Base-by-base conservation (phyloP, 2,888 invertebrate genomes). In the Drepanosiphum platanoidis region DNA sequence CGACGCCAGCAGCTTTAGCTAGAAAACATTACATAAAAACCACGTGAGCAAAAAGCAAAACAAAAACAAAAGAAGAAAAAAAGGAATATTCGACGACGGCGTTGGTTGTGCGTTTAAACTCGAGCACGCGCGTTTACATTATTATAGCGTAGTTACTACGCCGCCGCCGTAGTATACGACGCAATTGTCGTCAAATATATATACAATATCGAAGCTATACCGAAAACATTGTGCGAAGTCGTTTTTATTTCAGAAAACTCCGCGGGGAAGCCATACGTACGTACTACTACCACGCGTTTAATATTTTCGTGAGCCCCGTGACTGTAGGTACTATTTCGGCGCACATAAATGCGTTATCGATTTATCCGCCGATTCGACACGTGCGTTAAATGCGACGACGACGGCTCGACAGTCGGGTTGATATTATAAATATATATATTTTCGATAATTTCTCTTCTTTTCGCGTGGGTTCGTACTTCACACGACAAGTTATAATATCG, bases 1-100 rank as follows among this genome's bases (percentile, higher is more conserved):
- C 84, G 36, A 84, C 68, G 3, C 84, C 84, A 32, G 84, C 84
- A 13, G 84, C 84, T 84, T 84, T 84, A 13, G 84, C 84, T 83
- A 18, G 8, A 82, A 72, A 72, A 80, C n/a, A 36, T 46, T 11
- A 46, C 7, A 52, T 5, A 68, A 64, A 64, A 64, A 64, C 9
- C 5, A 1, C n/a, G 22, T 7, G 8, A 2, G 13, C 61, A 8
- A 61, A 61, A 8, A 61, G n/a, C 5, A 61, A n/a, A n/a, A n/a
- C n/a, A n/a, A n/a, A n/a, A n/a, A n/a, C n/a, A n/a, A n/a, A n/a
- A n/a, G n/a, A n/a, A n/a, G n/a, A n/a, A n/a, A n/a, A n/a, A n/a
- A n/a, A n/a, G n/a, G n/a, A n/a, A n/a, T n/a, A n/a, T n/a, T n/a
- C n/a, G n/a, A n/a, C n/a, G n/a, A n/a, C n/a, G n/a, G n/a, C n/a